Percentiles rank a stretch among this genome's conserved stretches.
These are phyloP conservation scores for Diplolepis rosae DNA, from an alignment of 2,888 invertebrate genomes.

Conservation along the genomic window DNA sequence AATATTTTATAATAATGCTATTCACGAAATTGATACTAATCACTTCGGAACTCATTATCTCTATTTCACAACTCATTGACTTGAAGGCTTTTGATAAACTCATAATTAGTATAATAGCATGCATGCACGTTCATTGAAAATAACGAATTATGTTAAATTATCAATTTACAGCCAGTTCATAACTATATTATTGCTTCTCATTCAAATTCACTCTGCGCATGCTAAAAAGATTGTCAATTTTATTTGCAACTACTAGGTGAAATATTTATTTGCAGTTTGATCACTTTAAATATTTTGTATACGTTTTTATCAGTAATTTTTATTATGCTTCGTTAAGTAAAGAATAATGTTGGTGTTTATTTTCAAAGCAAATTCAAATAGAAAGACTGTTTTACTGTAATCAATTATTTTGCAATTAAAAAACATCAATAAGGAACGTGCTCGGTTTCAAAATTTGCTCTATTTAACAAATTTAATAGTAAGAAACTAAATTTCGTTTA, in stretches of 20 bases:
- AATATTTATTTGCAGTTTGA: background rate
- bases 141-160: background rate
- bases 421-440: background rate
- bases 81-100: background rate
- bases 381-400: background rate
- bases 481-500: slow-evolving; percentile 29
- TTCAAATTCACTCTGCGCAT: background rate
- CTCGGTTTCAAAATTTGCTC: background rate
- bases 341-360: background rate
- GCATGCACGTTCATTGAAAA: background rate
- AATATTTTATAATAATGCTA: background rate
- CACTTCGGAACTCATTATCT: background rate
- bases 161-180: background rate
- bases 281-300: no score
- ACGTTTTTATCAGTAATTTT: background rate
- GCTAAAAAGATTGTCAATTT: background rate
- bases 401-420: background rate
- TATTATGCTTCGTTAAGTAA: background rate
- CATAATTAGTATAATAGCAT: background rate
- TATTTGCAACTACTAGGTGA: background rate
- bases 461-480: background rate
- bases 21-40: background rate
- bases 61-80: background rate
- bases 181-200: background rate
- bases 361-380: background rate